Base-by-base conservation (phyloP, 1,140 invertebrate species). In the Galendromus occidentalis region DNA sequence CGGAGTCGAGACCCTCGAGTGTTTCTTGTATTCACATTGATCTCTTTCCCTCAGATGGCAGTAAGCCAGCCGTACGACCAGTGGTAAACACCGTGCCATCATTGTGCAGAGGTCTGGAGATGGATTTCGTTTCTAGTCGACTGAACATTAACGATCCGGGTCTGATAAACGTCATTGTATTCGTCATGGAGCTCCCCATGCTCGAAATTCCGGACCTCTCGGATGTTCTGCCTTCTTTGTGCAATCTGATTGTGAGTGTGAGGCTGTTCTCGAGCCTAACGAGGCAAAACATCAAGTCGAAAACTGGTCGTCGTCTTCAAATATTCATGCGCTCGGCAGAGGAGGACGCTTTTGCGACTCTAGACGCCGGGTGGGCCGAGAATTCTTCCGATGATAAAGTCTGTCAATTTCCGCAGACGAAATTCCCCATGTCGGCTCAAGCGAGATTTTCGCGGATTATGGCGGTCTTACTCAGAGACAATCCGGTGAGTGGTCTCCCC, bases 401-500 rank as follows among this genome's bases (percentile, higher is more conserved):
- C 33, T 39, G 33, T 39, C 33, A 39, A 9, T 39, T 39, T 9
- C 9, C 33, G 33, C 33, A 39, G 33, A 39, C 9, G 9, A 39
- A 39, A 39, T 39, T 39, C 33, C 33, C 33, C 4, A 39, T 39
- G 33, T 4, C 33, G 4, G 33, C 33, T 39, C 33, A 39, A 9
- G 33, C 33, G 33, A 39, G 33, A 39, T 39, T 39, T 9, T 4
- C 33, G 4, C 33, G 33, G 33, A 39, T 39, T 39, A 4, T 39
- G 33, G 33, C 33, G 4, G 33, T 39, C 9, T 9, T 39, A 39
- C 33, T 39, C 33, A 39, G 9, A 9, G 33, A 39, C 9, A 39
- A 39, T 9, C 9, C 82, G 9, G 33, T 39, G 33, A 39, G 33
- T 39, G 4, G 33, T 39, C 9, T 39, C 9, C 33, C 33, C n/a